These are phyloP conservation scores for Apantesis nais DNA, from an alignment of 2,888 invertebrate species.

Conservation along the genomic window DNA sequence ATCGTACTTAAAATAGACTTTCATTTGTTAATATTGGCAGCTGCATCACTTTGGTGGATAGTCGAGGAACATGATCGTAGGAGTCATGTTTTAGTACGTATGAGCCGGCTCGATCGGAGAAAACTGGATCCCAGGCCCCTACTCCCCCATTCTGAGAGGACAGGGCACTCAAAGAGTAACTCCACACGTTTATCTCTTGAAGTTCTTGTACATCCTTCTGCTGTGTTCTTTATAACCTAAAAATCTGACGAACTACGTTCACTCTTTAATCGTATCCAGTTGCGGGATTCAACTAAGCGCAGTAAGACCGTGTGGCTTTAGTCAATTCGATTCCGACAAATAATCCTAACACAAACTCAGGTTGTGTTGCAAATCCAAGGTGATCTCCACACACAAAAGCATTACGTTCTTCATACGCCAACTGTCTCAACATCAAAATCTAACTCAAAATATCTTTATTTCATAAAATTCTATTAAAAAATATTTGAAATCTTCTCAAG, in stretches of 20 bases:
- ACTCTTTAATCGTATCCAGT: no score
- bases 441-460: no score
- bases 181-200: no score
- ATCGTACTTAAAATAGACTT: neutral
- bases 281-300: no score
- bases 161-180: no score
- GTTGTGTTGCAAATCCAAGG: neutral
- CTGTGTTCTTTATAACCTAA: no score
- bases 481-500: no score
- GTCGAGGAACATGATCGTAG: neutral
- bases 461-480: no score
- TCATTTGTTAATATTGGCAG: neutral
- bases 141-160: neutral
- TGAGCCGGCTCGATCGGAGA: neutral
- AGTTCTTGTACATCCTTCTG: no score
- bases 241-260: no score
- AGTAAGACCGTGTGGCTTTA: neutral
- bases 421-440: no score
- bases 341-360: neutral
- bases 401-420: neutral
- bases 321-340: neutral
- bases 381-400: neutral
- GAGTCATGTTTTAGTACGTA: neutral
- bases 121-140: neutral
- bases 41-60: neutral